These are phyloP conservation scores for Pharmacophagus antenor DNA, from an alignment of 2,888 invertebrate species.

Conservation along the genomic window DNA sequence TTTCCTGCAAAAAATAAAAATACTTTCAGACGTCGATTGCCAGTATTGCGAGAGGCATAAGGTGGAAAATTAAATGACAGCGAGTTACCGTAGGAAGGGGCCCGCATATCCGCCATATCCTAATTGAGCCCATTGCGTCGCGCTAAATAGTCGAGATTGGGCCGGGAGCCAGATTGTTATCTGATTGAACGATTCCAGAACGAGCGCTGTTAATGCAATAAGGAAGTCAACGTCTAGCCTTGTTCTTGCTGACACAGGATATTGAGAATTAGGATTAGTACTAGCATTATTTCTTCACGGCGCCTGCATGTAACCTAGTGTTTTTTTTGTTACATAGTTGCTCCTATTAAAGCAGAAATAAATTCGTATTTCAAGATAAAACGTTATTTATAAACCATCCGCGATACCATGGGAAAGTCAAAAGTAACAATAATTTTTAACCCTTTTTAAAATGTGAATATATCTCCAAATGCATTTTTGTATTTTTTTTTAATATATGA, in stretches of 20 bases:
- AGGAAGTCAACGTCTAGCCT: slow-evolving; percentile 67
- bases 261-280: slow-evolving; percentile 49
- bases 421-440: neutral
- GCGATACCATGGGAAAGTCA: neutral
- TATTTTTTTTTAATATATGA: neutral
- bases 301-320: neutral
- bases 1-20: slow-evolving; percentile 24
- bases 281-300: slow-evolving; percentile 13
- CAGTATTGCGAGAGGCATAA: neutral
- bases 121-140: slow-evolving; percentile 75
- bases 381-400: neutral
- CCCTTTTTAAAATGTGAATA: neutral
- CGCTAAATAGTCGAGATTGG: slow-evolving; percentile 79
- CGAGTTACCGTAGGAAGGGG: slow-evolving; percentile 55
- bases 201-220: slow-evolving; percentile 61
- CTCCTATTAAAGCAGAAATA: too few species aligned
- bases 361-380: too few species aligned
- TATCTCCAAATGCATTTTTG: neutral
- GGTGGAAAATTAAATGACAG: slow-evolving; percentile 6
- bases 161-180: slow-evolving; percentile 61
- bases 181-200: slow-evolving; percentile 68
- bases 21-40: neutral
- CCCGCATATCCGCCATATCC: slow-evolving; percentile 77
- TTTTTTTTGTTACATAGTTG: neutral
- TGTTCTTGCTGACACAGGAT: slow-evolving; percentile 51